These are phyloP conservation scores for Conistra vaccinii DNA, from an alignment of 2,888 invertebrate species.

Conservation along the genomic window DNA sequence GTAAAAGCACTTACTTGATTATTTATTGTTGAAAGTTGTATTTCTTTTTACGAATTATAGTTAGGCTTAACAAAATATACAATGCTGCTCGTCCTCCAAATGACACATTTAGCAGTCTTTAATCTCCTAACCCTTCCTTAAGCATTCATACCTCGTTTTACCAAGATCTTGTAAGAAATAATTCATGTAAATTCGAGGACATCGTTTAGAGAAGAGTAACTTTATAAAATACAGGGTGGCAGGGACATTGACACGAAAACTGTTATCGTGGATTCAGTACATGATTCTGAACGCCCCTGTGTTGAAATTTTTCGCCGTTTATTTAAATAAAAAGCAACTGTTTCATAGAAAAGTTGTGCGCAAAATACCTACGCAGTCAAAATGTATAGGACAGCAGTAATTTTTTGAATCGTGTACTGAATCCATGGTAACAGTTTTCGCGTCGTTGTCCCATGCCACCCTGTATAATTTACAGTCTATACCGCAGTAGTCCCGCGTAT, in stretches of 20 bases:
- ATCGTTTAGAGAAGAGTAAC: conserved; percentile 22
- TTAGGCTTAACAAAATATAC: background rate
- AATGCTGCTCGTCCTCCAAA: background rate
- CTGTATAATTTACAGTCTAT: conserved; percentile 30
- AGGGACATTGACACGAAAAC: too few species aligned
- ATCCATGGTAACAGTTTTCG: too few species aligned
- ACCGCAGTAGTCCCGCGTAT: conserved; percentile 24
- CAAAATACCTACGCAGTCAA: too few species aligned
- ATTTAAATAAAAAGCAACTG: too few species aligned
- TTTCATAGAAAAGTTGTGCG: too few species aligned
- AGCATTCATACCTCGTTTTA: conserved; percentile 2
- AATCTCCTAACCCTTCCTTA: background rate
- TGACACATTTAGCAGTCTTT: background rate
- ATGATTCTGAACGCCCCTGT: too few species aligned
- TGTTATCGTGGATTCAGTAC: too few species aligned
- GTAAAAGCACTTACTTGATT: conserved; percentile 39
- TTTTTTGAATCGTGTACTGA: too few species aligned
- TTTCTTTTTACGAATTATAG: background rate
- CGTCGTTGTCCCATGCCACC: too few species aligned
- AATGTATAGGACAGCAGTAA: too few species aligned
- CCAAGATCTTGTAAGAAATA: conserved; percentile 6
- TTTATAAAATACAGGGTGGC: conserved; percentile 22
- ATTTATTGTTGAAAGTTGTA: conserved; percentile 38
- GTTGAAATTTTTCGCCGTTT: too few species aligned
- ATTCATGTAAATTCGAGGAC: conserved; percentile 30